Conservation (phyloP, 2,888 invertebrate species). For the Erebia palarica region DNA sequence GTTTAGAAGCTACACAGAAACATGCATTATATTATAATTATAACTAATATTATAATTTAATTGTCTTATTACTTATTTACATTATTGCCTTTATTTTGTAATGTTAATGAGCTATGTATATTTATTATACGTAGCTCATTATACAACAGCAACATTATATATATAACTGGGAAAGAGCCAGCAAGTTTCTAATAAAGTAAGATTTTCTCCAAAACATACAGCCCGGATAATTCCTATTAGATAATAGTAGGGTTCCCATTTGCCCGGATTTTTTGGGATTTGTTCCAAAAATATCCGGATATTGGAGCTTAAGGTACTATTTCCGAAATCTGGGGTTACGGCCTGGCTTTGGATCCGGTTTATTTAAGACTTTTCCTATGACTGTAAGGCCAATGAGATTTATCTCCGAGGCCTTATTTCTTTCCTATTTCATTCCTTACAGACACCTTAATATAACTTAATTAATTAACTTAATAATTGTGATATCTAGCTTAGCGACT, state of each 20-base stretch:
- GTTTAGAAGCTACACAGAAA: too few relatives aligned
- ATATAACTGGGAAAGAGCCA: background rate
- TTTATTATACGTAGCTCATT: too few relatives aligned
- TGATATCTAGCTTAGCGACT: too few relatives aligned
- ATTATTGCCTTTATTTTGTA: too few relatives aligned
- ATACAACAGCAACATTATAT: too few relatives aligned
- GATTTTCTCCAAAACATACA: background rate
- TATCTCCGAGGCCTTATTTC: background rate
- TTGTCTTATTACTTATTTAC: too few relatives aligned
- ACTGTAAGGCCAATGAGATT: background rate
- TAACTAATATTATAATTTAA: too few relatives aligned
- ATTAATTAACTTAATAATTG: background rate
- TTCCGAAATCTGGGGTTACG: background rate
- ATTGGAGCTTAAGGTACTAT: background rate
- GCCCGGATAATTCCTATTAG: background rate
- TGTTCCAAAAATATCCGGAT: slow-evolving; percentile 6
- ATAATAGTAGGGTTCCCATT: background rate
- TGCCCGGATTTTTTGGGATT: background rate
- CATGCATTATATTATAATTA: too few relatives aligned
- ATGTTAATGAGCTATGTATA: too few relatives aligned
- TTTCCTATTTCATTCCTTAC: background rate
- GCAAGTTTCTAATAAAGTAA: slow-evolving; percentile 2
- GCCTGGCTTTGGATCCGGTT: background rate
- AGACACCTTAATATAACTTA: background rate
- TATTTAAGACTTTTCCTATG: background rate